Evolutionary conservation across 2,888 invertebrate genomes (phyloP), one percentile per base, ranked within the genome.

Genomic region (Habrosyne pyritoides): DNA sequence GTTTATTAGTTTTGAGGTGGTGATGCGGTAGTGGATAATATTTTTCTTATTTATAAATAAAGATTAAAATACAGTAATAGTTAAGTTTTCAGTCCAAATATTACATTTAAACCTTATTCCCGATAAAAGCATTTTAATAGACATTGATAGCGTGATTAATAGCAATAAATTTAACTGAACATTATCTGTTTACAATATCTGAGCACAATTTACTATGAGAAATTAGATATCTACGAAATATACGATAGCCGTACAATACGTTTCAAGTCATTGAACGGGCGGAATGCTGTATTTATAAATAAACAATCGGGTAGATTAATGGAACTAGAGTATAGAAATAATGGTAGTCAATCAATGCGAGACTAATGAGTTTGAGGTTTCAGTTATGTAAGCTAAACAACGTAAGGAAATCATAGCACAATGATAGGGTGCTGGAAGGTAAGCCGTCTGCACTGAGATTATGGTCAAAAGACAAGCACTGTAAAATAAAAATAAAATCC

Each of bases 211-310:
- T 24, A 24, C 7, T 24, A 5, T 24, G 7, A 24, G 6, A 36
- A 36, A 36, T 42, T 8, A 42, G 42, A 42, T 4, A 42, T 42
- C 14, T 42, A 6, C 7, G 8, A 18, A 42, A 14, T 14, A 14
- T 36, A 18, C 18, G 18, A 42, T 8, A 42, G 2, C 18, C 2
- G 4, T 7, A 24, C 18, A n/a, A 7, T 14, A 42, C 0, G 42
- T 18, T 42, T 7, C 42, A 14, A 42, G 18, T 5, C 42, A 42
- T 42, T 42, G 8, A 18, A 18, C 14, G 14, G n/a, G 0, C 18
- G 42, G 42, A 42, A 42, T 42, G 42, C 42, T 42, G 36, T 42
- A 42, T 14, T 14, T 42, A 14, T 42, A 42, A 42, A 42, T 42
- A 18, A 14, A 33, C 3, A 1, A 2, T n/a, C 7, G 33, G 33